Evolutionary conservation across 2,113 vertebrate species (phyloP).

Genomic region (Microcebus griseorufus): DNA sequence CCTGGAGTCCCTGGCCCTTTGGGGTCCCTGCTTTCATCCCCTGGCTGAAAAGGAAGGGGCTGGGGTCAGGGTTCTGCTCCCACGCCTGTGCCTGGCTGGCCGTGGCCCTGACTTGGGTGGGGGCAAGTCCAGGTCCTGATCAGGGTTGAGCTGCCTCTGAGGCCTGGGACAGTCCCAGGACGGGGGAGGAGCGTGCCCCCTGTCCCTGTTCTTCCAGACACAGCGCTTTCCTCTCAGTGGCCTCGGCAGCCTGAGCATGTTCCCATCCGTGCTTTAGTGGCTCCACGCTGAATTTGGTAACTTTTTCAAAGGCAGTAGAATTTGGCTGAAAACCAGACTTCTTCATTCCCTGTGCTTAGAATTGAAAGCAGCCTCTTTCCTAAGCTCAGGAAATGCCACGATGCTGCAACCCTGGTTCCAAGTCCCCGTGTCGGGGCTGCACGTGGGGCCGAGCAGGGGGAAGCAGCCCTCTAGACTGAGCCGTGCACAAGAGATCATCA

Average conservation of each 20-base stretch:
- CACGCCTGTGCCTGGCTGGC: background rate
- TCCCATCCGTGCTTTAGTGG: fast-evolving
- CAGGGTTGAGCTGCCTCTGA: too few species aligned
- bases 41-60: background rate
- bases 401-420: fast-evolving
- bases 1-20: fast-evolving
- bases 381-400: fast-evolving
- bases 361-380: background rate
- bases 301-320: background rate
- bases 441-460: fast-evolving
- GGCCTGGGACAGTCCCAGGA: background rate
- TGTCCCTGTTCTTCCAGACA: fast-evolving
- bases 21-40: background rate
- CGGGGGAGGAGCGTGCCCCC: fast-evolving
- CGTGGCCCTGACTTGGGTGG: background rate
- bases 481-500: background rate
- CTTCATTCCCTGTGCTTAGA: fast-evolving
- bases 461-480: background rate
- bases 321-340: background rate
- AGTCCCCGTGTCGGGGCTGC: background rate
- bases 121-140: background rate
- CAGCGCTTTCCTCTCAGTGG: fast-evolving
- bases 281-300: background rate
- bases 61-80: background rate
- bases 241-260: fast-evolving